Evolutionary conservation across 2,888 invertebrate genomes (phyloP), one percentile per base, ranked within the genome.

Genomic region (Ypsolopha scabrella): DNA sequence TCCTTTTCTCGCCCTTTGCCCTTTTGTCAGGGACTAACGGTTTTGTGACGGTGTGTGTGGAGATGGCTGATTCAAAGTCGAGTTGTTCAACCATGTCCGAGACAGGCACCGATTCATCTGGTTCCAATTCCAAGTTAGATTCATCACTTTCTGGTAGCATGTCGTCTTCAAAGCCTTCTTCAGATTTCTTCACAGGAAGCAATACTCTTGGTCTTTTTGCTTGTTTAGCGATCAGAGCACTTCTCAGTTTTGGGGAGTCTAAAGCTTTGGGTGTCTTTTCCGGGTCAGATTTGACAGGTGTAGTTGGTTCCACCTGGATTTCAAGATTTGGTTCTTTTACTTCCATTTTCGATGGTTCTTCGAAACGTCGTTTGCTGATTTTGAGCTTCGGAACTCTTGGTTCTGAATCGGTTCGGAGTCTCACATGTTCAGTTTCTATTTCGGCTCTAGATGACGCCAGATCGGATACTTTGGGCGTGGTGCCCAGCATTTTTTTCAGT

Each of bases 391-490:
- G 64, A 1, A 71, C 55, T 54, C 67, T 78, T 1, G 63, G 58
- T n/a, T 72, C 71, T 1, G 55, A 54, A 53, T 66, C 67, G 47
- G 9, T 13, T 34, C 35, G n/a, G 35, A 33, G 10, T 14, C 13
- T 43, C 52, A 68, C 68, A 1, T 57, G 47, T 11, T 57, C 63
- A 11, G 52, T 46, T 0, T 64, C 58, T 0, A 76, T 75, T 59
- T 61, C 65, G 0, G 93, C 92, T 57, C 96, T 88, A 1, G 95
- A 94, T 58, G 93, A 93, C 0, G 96, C 95, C 54, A 96, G 76
- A 70, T 96, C 95, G 14, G 94, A 90, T 52, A 96, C 95, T 74
- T 95, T 95, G 0, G 95, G 95, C 0, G 95, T 94, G 0, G 89
- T 89, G 3, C 94, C 94, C 58, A 95, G 79, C 71, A 90, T 70